Evolutionary conservation across 2,888 invertebrate species (phyloP).

Genomic region (Cyclophora albipunctata): DNA sequence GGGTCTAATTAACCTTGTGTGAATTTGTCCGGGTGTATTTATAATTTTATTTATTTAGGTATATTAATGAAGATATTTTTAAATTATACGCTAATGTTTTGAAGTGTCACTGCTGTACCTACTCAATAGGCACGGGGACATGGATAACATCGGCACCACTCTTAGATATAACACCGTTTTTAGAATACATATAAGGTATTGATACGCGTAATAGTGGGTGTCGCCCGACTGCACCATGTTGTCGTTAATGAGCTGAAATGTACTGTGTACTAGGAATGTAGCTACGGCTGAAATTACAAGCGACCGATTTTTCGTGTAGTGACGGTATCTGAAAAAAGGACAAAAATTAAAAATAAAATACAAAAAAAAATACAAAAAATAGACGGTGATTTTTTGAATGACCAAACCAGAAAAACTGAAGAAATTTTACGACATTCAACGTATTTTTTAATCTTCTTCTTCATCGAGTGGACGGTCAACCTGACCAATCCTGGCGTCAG

Average conservation of each 20-base stretch:
- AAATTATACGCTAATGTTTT: no score
- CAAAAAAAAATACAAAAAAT: no score
- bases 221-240: conserved; percentile 30
- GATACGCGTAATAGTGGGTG: conserved; percentile 25
- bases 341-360: background rate
- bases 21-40: no score
- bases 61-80: no score
- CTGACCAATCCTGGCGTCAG: no score
- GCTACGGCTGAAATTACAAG: conserved; percentile 35
- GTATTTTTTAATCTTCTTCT: no score
- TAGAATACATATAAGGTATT: conserved; percentile 30
- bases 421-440: no score
- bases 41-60: no score
- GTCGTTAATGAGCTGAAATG: conserved; percentile 22
- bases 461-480: no score
- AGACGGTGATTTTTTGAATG: no score
- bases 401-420: no score
- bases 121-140: conserved; percentile 36
- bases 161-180: conserved; percentile 40
- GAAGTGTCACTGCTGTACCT: conserved; percentile 2
- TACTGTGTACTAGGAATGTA: conserved; percentile 1
- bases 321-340: conserved; percentile 52
- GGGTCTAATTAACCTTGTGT: no score
- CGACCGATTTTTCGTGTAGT: conserved; percentile 48
- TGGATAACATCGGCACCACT: conserved; percentile 33